These are phyloP conservation scores for Acipenser ruthenus DNA, from an alignment of 2,797 vertebrate species.

Conservation along the genomic window DNA sequence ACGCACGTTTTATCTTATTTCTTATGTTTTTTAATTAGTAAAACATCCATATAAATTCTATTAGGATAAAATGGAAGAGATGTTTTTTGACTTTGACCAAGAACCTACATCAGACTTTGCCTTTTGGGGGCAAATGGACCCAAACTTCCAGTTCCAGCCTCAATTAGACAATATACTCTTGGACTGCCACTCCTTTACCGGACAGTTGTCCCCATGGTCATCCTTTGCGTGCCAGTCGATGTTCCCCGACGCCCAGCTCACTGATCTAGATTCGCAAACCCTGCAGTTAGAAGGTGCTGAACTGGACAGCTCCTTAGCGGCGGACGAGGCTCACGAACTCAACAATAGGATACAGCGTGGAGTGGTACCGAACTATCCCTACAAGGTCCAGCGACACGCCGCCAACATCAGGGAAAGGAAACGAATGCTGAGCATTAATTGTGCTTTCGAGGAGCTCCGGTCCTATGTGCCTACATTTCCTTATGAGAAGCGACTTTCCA, in stretches of 20 bases:
- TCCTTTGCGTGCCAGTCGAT: slow-evolving; percentile 36
- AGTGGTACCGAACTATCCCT: slow-evolving; percentile 39
- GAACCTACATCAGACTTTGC: slow-evolving; percentile 44
- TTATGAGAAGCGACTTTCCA: slow-evolving; percentile 69
- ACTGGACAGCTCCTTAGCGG: slow-evolving; percentile 39
- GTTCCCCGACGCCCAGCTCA: slow-evolving; percentile 49
- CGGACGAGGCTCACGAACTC: slow-evolving; percentile 36
- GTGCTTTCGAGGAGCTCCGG: slow-evolving; percentile 65
- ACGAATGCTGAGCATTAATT: slow-evolving; percentile 68
- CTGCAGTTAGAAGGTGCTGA: slow-evolving; percentile 45
- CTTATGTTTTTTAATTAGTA: not conserved
- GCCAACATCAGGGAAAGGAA: slow-evolving; percentile 71
- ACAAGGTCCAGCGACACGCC: slow-evolving; percentile 61
- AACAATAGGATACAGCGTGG: slow-evolving; percentile 24
- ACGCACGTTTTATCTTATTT: no score
- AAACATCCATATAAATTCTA: not conserved
- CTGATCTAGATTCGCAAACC: slow-evolving; percentile 43
- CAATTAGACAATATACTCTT: slow-evolving; percentile 49
- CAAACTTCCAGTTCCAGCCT: slow-evolving; percentile 40
- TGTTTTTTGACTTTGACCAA: slow-evolving; percentile 48
- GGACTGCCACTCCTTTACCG: slow-evolving; percentile 34
- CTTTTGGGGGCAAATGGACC: slow-evolving; percentile 58
- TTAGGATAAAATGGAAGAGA: slow-evolving; percentile 50
- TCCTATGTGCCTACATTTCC: slow-evolving; percentile 67
- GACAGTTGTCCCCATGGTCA: slow-evolving; percentile 46